Base-by-base conservation (phyloP, 2,888 invertebrate species). In the Dexiosoma caninum region DNA sequence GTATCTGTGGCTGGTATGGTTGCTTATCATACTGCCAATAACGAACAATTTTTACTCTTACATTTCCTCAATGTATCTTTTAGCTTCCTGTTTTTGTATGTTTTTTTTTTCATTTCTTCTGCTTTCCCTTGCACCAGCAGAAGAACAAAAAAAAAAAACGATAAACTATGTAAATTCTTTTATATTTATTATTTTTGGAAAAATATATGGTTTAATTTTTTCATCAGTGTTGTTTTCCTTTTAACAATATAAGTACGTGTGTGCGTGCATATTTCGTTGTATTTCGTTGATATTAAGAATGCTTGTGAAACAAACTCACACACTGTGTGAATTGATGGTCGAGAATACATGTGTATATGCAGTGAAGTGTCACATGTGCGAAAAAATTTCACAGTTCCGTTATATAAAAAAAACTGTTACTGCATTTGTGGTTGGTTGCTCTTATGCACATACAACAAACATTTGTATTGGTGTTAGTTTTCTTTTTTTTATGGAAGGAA, bases 11-110 rank as follows among this genome's bases (percentile, higher is more conserved):
- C 5, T 32, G 67, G 12, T 8, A 9, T 2, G 19, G 10, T 42
- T 53, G n/a, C 19, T 42, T 62, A 42, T 62, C 2, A 14, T 53
- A 42, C 12, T 51, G 53, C 49, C 40, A 49, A 59, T 16, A 60
- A 32, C 46, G 19, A 23, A 23, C 14, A 37, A n/a, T 32, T 27
- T 19, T 16, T 12, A 32, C 42, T 4, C n/a, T 14, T 67, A n/a
- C 46, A 35, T 69, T 46, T n/a, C 16, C 57, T 16, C 23, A 59
- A 35, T 37, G 35, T 16, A 3, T 64, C 10, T 14, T 21, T 49
- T 23, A 35, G 23, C n/a, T 59, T 46, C 32, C 16, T 35, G 32
- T 35, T 35, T 6, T 10, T 35, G 2, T 35, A 9, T 67, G 5
- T 19, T 44, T 49, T 49, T 64, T 32, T 53, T 40, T 8, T 40